phyloP scores from a whole-genome alignment of 2,797 vertebrate species.

The Sebastes nivosus region DNA sequence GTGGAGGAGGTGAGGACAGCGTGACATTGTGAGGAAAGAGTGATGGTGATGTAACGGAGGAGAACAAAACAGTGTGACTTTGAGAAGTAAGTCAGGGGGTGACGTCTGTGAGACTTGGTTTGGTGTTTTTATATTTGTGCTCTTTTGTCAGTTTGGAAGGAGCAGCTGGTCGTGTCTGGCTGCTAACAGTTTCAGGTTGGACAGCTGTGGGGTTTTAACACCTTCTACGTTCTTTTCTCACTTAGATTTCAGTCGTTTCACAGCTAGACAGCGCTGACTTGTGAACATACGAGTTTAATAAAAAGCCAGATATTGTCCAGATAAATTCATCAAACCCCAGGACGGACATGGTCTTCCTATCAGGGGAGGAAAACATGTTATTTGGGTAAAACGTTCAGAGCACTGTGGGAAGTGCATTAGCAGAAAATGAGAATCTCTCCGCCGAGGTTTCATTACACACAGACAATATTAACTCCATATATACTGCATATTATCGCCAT shows the following conservation, averaged over 20 bases:
- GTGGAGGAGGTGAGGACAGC: slow-evolving; percentile 10
- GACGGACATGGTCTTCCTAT: neutral
- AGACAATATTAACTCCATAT: neutral
- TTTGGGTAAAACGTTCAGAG: slow-evolving; percentile 5
- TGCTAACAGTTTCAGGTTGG: neutral
- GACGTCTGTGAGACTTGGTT: neutral
- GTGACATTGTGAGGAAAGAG: neutral
- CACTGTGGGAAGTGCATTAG: slow-evolving; percentile 10
- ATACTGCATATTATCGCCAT: slow-evolving; percentile 19
- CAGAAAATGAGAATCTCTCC: slow-evolving; percentile 40
- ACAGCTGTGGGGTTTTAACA: neutral
- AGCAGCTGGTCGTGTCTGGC: neutral
- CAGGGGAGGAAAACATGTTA: neutral
- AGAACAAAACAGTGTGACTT: neutral
- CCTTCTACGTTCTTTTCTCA: neutral
- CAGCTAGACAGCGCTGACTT: neutral
- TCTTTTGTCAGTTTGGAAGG: neutral
- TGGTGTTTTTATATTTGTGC: neutral
- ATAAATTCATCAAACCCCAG: neutral
- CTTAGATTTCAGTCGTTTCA: neutral
- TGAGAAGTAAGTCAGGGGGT: neutral
- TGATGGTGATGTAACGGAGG: neutral
- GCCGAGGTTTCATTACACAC: slow-evolving; percentile 37
- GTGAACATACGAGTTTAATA: neutral
- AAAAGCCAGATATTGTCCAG: neutral